A percentile compares a stretch with the other conserved stretches of the same genome.
Evolutionary conservation across 2,113 vertebrate genomes (phyloP).

Genomic region (Eulemur rufifrons): DNA sequence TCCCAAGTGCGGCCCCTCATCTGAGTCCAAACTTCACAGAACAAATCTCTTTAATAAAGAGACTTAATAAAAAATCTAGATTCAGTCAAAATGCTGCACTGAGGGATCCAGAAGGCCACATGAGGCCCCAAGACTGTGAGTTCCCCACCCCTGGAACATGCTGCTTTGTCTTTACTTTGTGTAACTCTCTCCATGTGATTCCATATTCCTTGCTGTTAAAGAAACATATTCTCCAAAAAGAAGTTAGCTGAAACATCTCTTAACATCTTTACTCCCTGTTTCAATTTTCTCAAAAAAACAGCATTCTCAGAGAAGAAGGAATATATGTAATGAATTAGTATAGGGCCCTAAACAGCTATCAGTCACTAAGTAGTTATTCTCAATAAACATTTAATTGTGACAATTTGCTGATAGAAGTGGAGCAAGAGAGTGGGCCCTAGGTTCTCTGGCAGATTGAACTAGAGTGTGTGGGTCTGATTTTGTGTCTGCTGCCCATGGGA

Average conservation of each 20-base stretch:
- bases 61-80: too few relatives aligned
- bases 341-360: not conserved
- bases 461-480: not conserved
- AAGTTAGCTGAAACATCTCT: not conserved
- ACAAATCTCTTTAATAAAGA: not conserved
- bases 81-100: too few relatives aligned
- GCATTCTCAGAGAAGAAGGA: not conserved
- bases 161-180: not conserved
- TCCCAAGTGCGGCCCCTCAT: too few relatives aligned
- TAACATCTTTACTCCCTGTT: not conserved
- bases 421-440: not conserved
- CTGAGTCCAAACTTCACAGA: too few relatives aligned
- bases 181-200: not conserved
- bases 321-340: too few relatives aligned
- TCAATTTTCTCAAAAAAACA: not conserved
- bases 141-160: too few relatives aligned
- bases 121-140: too few relatives aligned
- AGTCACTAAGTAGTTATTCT: not conserved
- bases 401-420: not conserved
- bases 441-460: slow-evolving; percentile 5
- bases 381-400: not conserved
- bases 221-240: not conserved
- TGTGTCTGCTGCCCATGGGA: not conserved
- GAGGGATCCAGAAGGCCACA: too few relatives aligned
- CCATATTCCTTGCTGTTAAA: not conserved